Evolutionary conservation across 2,797 vertebrate species (phyloP), one percentile per base, ranked within the genome.

Genomic region (Sitta carolinensis): DNA sequence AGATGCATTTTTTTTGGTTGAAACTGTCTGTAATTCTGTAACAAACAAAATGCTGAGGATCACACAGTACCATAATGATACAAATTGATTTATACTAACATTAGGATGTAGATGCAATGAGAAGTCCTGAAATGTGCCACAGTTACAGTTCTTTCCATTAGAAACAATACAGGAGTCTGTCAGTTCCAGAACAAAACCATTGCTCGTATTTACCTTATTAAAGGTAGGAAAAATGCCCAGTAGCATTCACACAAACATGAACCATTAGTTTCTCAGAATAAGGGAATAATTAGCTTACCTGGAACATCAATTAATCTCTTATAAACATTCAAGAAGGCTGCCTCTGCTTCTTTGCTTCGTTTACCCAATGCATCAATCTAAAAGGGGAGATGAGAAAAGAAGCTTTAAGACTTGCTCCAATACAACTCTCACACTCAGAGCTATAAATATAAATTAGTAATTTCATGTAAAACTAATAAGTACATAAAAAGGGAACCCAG

Each of bases 291-390:
- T 72, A 64, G 52, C 98, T 98, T 98, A 99, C 99, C 99, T 98
- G 99, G 99, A 95, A 99, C 99, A 98, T 99, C 99, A 88, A 99
- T 99, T 97, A 99, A 98, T 98, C 99, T 99, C 97, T 99, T 99
- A 97, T 99, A 99, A 96, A 99, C 99, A 96, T 99, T 99, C 97
- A 99, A 98, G 98, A 99, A 99, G 97, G 99, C 99, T 87, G 99
- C 99, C 98, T 99, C 99, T 90, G 99, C 99, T 98, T 99, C 99
- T 98, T 99, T 99, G 98, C 99, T 99, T 98, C 99, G 98, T 98
- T 99, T 99, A 97, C 99, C 99, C 98, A 99, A 97, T 84, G 99
- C 99, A 96, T 99, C 99, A 61, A 99, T 99, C 99, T 99, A 96
- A 81, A 95, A 91, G 54, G 45, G 36, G 42, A 32, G 17, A 83